Percentiles rank a stretch among this genome's conserved stretches.
Evolutionary conservation across 2,113 vertebrate genomes (phyloP).

Genomic region (Oreochromis spilurus): DNA sequence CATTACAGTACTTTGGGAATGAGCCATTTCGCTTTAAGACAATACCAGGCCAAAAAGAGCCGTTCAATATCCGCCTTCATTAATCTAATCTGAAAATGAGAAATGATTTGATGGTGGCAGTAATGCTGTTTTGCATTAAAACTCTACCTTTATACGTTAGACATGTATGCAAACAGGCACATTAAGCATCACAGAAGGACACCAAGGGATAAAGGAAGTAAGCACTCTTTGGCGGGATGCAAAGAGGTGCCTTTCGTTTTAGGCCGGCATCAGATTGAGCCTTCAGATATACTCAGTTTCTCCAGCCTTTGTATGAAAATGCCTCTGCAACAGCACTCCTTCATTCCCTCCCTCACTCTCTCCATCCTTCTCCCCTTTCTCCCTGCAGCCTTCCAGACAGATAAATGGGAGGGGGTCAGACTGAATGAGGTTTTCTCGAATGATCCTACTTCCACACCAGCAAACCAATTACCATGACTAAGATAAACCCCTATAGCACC

Average conservation of each 20-base stretch:
- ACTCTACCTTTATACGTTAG: background rate
- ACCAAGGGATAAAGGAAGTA: constrained; percentile 9
- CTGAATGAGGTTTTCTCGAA: constrained; percentile 75
- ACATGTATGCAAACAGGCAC: background rate
- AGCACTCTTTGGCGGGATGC: constrained; percentile 30
- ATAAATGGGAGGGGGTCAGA: constrained; percentile 73
- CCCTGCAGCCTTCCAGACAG: constrained; percentile 67
- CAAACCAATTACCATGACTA: constrained; percentile 80
- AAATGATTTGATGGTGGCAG: constrained; percentile 23
- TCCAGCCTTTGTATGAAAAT: constrained; percentile 64
- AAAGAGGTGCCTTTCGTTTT: constrained; percentile 57
- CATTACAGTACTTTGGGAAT: constrained; percentile 21
- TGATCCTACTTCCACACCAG: constrained; percentile 74
- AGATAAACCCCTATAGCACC: constrained; percentile 72
- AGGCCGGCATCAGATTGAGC: constrained; percentile 62
- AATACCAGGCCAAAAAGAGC: constrained; percentile 14
- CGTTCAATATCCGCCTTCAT: constrained; percentile 59
- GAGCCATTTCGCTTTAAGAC: constrained; percentile 28
- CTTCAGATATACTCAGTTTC: constrained; percentile 49
- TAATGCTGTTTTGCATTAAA: background rate
- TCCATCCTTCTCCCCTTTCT: constrained; percentile 25
- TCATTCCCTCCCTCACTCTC: background rate
- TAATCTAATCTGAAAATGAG: constrained; percentile 64
- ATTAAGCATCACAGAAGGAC: background rate
- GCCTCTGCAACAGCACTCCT: constrained; percentile 50